Conservation (phyloP, 2,888 invertebrate species). For the Pardosa pseudoannulata region DNA sequence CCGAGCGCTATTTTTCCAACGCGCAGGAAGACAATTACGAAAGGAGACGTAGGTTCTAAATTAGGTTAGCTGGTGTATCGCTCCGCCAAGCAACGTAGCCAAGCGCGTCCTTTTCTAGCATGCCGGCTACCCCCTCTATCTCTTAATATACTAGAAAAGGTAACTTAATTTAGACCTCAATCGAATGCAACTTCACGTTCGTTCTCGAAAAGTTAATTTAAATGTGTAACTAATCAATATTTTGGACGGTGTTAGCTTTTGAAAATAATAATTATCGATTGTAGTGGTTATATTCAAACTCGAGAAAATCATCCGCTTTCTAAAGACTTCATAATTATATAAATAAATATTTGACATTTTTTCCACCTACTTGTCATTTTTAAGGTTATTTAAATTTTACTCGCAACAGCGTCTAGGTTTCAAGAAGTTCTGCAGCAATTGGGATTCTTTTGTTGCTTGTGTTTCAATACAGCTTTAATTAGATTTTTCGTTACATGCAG, state of each 20-base stretch:
- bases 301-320: conserved; percentile 19
- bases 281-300: conserved; percentile 12
- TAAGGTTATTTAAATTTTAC: too few relatives aligned
- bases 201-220: conserved; percentile 62
- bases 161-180: conserved; percentile 65
- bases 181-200: conserved; percentile 41
- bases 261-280: conserved; percentile 66
- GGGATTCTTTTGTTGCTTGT: too few relatives aligned
- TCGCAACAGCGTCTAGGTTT: too few relatives aligned
- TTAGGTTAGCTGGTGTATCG: conserved; percentile 58
- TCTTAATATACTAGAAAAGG: conserved; percentile 36
- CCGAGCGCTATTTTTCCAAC: conserved; percentile 51
- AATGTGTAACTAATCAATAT: conserved; percentile 70
- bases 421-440: too few relatives aligned
- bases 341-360: not conserved
- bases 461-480: too few relatives aligned
- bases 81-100: conserved; percentile 57
- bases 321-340: conserved; percentile 24
- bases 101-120: conserved; percentile 30
- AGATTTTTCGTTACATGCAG: too few relatives aligned
- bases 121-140: conserved; percentile 13
- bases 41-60: conserved; percentile 44
- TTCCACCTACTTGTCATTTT: too few relatives aligned
- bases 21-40: conserved; percentile 63
- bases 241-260: conserved; percentile 30